Evolutionary conservation across 2,797 vertebrate genomes (phyloP).

Genomic region (Thunnus albacares): DNA sequence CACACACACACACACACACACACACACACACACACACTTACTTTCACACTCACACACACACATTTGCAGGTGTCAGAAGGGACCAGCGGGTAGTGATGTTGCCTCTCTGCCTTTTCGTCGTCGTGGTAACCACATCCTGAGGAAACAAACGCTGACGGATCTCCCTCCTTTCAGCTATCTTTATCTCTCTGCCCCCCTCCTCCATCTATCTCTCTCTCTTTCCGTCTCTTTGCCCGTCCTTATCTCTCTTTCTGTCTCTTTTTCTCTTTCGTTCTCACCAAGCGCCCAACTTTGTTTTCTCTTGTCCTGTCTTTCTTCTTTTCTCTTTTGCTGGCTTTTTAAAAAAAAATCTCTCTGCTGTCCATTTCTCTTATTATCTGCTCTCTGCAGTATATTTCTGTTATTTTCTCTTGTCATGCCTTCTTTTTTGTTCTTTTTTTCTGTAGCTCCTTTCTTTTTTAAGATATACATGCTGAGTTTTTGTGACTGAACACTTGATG

Average conservation of each 20-base stretch:
- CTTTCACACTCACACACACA: constrained; percentile 58
- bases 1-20: constrained; percentile 47
- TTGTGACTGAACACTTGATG: not conserved
- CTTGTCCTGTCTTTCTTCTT: constrained; percentile 36
- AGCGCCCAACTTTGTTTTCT: constrained; percentile 37
- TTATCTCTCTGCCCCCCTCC: constrained; percentile 76
- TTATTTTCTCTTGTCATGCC: constrained; percentile 10
- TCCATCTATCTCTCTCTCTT: constrained; percentile 62
- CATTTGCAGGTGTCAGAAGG: constrained; percentile 79
- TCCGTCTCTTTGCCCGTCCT: constrained; percentile 58
- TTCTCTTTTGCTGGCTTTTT: constrained; percentile 4
- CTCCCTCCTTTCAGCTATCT: constrained; percentile 84
- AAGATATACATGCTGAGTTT: not conserved
- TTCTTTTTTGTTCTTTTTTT: not conserved
- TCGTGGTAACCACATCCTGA: constrained; percentile 87
- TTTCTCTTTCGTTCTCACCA: constrained; percentile 33
- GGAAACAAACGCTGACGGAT: constrained; percentile 85
- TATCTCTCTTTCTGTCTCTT: constrained; percentile 35
- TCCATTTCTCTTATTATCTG: constrained; percentile 25
- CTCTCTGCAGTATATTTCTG: not conserved
- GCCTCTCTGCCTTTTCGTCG: constrained; percentile 73
- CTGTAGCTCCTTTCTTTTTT: not conserved
- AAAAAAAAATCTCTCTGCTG: not conserved
- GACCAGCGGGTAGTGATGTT: constrained; percentile 77
- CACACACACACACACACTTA: constrained; percentile 48